Percentiles rank a stretch among this genome's conserved stretches.
Conservation (phyloP, 2,113 vertebrate species). For the Larimichthys polyactis region DNA sequence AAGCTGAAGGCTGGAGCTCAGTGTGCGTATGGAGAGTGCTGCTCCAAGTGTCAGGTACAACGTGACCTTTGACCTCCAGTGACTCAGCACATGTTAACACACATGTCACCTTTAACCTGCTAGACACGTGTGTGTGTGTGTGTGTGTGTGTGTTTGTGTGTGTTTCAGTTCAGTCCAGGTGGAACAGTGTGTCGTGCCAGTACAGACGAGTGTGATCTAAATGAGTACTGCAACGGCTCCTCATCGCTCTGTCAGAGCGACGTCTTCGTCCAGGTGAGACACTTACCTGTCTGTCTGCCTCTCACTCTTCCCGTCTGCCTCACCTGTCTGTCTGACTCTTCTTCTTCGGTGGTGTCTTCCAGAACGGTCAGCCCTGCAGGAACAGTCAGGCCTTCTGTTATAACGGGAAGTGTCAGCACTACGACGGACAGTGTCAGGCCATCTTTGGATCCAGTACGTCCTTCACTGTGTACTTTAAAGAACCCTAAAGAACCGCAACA, state of each 20-base stretch:
- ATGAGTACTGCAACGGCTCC: constrained; percentile 93
- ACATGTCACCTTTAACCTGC: too few relatives aligned
- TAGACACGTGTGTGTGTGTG: not conserved
- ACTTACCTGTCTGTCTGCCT: not conserved
- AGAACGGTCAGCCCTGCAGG: constrained; percentile 92
- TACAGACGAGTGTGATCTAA: constrained; percentile 91
- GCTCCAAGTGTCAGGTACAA: constrained; percentile 89
- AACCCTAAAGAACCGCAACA: too few relatives aligned
- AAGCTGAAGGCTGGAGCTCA: constrained; percentile 88
- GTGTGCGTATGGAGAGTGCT: constrained; percentile 94
- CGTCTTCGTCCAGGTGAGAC: constrained; percentile 83
- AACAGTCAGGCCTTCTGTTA: constrained; percentile 90
- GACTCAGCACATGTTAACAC: too few relatives aligned
- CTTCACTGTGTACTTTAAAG: too few relatives aligned
- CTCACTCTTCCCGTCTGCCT: not conserved
- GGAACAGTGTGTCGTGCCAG: constrained; percentile 89
- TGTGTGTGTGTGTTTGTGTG: constrained; percentile 1
- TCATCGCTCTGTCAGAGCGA: constrained; percentile 91
- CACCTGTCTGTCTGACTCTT: not conserved
- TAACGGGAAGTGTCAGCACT: constrained; percentile 92
- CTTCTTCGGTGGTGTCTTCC: constrained; percentile 45
- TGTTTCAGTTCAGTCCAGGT: constrained; percentile 84
- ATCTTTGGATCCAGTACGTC: constrained; percentile 93
- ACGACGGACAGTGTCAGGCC: constrained; percentile 90
- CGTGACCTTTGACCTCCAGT: not conserved